A percentile compares a stretch with the other conserved stretches of the same genome.
Evolutionary conservation across 2,797 vertebrate species (phyloP).

Genomic region (Anguilla marmorata): DNA sequence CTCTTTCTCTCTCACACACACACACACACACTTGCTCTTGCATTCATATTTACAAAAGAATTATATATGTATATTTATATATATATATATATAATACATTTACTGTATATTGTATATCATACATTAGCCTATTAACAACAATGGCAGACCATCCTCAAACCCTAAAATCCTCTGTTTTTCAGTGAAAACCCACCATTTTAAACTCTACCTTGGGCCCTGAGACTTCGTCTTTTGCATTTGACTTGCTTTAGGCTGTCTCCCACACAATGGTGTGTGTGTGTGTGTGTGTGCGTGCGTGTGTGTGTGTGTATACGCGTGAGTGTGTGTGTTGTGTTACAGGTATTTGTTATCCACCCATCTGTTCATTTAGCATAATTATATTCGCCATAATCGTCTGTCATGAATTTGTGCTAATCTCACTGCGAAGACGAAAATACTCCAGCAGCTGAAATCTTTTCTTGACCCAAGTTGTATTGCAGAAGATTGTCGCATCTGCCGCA

Average conservation of each 20-base stretch:
- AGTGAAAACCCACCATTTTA: not conserved
- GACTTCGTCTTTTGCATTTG: not conserved
- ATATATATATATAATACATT: too few relatives aligned
- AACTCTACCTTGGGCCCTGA: not conserved
- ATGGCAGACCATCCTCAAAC: not conserved
- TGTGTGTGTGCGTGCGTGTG: not conserved
- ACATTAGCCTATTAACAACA: not conserved
- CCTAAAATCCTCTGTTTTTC: not conserved
- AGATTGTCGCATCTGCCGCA: conserved; percentile 23
- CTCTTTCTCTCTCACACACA: not conserved
- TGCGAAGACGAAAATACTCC: not conserved
- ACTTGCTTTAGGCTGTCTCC: not conserved
- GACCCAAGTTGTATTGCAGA: not conserved
- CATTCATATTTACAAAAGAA: not conserved
- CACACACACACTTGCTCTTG: not conserved
- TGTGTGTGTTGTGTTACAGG: not conserved
- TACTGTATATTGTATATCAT: too few relatives aligned
- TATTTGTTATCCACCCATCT: not conserved
- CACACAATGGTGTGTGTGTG: not conserved
- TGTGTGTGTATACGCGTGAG: not conserved
- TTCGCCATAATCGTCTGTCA: not conserved
- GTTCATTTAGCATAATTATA: not conserved
- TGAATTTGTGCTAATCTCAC: not conserved
- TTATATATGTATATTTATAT: too few relatives aligned
- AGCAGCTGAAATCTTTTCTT: not conserved